Evolutionary conservation across 2,797 vertebrate species (phyloP), one percentile per base, ranked within the genome.

Genomic region (Enteromius anoplus): DNA sequence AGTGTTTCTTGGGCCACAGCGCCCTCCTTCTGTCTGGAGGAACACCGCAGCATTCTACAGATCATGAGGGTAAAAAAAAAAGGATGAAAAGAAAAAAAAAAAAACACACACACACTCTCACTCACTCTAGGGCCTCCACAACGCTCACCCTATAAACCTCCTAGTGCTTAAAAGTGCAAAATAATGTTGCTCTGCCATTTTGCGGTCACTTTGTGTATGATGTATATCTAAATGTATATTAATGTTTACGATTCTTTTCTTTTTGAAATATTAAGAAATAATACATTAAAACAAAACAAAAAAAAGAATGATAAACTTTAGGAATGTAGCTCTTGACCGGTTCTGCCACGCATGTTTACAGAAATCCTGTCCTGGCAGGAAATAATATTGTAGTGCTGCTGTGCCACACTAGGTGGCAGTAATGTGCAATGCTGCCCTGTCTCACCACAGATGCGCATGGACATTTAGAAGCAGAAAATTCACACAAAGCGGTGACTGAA

Each of bases 391-490:
- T 93, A 94, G 92, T 92, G 88, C 92, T 90, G 90, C 92, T 92
- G 73, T 90, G 87, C 79, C 90, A 92, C 94, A 90, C 90, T 94
- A 95, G 95, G 93, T 94, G 95, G 93, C 92, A 92, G 91, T 92
- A 91, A 92, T 84, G 85, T 53, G 88, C 90, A 92, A 91, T 55
- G 85, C 89, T 92, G 79, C 88, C 84, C 87, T 83, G 83, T 86
- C 73, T 85, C 78, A 82, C 85, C 76, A 79, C 86, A 87, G 88
- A 84, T 82, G 53, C 85, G 90, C 92, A 92, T 92, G 92, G 88
- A 90, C 60, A 86, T 89, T 68, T 86, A 86, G 29, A 81, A 87
- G 42, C 70, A 75, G 64, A 86, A 72, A 82, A 76, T 73, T 76
- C 75, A 76, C 32, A 78, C 72, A 87, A 51, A 88, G 81, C 68